Percentiles rank a stretch among this genome's conserved stretches.
phyloP scores from a whole-genome alignment of 1,140 invertebrate genomes.

The Tetragonula clypearis region DNA sequence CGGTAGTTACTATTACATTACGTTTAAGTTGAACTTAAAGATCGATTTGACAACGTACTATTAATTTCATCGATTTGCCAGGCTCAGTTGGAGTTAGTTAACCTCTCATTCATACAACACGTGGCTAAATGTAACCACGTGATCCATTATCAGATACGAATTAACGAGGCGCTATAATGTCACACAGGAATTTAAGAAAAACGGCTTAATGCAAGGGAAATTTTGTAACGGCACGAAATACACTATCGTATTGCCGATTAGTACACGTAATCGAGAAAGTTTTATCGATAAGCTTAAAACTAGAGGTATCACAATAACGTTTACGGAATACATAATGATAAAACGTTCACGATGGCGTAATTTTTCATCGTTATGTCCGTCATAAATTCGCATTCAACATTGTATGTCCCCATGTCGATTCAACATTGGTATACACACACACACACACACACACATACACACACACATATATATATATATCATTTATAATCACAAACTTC shows the following conservation, averaged over 20 bases:
- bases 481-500: neutral
- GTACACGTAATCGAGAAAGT: slow-evolving; percentile 57
- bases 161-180: slow-evolving; percentile 21
- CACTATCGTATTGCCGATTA: slow-evolving; percentile 40
- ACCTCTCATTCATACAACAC: neutral
- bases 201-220: slow-evolving; percentile 33
- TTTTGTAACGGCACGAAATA: slow-evolving; percentile 31
- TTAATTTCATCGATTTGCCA: neutral
- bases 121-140: neutral
- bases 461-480: neutral
- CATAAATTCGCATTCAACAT: neutral
- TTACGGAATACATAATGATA: slow-evolving; percentile 35
- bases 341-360: slow-evolving; percentile 58
- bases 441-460: too few species aligned
- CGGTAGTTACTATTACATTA: too few species aligned
- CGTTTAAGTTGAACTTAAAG: neutral
- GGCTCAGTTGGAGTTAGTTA: neutral
- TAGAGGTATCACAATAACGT: slow-evolving; percentile 25
- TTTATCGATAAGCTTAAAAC: slow-evolving; percentile 56
- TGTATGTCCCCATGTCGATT: neutral
- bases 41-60: neutral
- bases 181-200: slow-evolving; percentile 10
- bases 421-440: neutral
- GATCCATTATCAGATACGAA: neutral
- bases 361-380: slow-evolving; percentile 44